Evolutionary conservation across 2,113 vertebrate species (phyloP).

Genomic region (Hepsetus odoe): DNA sequence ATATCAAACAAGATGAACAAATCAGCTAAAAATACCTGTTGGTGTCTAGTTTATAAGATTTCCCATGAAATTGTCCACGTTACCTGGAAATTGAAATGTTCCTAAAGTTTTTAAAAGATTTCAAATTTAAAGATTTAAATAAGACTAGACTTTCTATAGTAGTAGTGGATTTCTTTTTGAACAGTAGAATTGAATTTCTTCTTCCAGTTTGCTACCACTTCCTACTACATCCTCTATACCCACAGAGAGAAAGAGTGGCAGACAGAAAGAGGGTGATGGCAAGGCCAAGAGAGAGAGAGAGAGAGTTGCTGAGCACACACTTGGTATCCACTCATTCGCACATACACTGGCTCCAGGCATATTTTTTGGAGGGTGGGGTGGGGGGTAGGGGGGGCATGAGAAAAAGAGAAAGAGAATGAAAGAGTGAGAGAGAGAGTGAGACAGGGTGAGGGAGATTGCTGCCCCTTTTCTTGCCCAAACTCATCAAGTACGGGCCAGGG

Average conservation of each 20-base stretch:
- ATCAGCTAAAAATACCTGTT: no score
- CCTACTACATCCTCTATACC: neutral
- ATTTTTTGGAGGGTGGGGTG: no score
- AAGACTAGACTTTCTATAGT: no score
- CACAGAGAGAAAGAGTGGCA: no score
- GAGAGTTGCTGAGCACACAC: conserved; percentile 90
- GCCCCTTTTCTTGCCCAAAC: conserved; percentile 95
- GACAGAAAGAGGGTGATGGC: conserved; percentile 49
- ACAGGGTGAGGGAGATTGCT: conserved; percentile 79
- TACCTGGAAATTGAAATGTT: no score
- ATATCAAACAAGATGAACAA: no score
- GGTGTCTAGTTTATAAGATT: no score
- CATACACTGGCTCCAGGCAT: conserved; percentile 82
- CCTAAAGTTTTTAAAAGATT: no score
- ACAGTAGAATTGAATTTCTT: neutral
- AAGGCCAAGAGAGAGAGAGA: conserved; percentile 50
- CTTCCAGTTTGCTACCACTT: neutral
- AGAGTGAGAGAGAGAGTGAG: conserved; percentile 41
- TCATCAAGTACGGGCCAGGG: conserved; percentile 99
- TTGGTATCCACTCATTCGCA: conserved; percentile 92
- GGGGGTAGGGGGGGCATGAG: conserved; percentile 64
- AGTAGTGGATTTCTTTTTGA: no score
- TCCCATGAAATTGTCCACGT: no score
- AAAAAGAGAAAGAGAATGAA: conserved; percentile 61
- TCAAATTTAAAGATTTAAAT: no score